Evolutionary conservation across 2,113 vertebrate genomes (phyloP), one percentile per base, ranked within the genome.

Genomic region (Xerus inauris): DNA sequence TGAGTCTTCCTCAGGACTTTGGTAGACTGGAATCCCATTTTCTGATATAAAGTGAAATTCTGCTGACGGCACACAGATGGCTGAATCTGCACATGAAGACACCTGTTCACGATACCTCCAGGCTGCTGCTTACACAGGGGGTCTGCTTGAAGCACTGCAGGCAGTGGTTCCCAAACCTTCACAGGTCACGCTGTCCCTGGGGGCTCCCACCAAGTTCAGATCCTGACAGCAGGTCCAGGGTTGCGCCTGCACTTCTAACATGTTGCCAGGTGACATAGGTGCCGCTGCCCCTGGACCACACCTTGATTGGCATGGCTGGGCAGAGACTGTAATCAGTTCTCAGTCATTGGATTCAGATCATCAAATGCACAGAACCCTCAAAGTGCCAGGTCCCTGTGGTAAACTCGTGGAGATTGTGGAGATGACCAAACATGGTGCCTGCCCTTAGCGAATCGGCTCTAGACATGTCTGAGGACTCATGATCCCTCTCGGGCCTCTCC

Each of bases 61-160:
- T 86, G 89, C 97, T 81, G 86, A 91, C 71, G 59, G 75, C 28
- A 71, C 72, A 59, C 91, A 79, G 92, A 84, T 57, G 85, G 79
- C 75, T 72, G 69, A 8, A 38, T 49, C 30, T 73, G 69, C 59
- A 65, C 86, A 76, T 35, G 72, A 96, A 82, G 62, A 76, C 79
- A 89, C 86, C 90, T 92, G 42, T 67, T 92, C 88, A 11, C 9
- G 72, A 85, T 75, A 62, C 94, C 94, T 73, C 57, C 64, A 54
- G 72, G 75, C 87, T 95, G 64, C 42, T n/a, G 89, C 86, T 91
- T 64, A 67, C 38, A 38, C 32, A 8, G 24, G 28, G 12, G n/a
- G 30, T 69, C 57, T 87, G 51, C 38, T 19, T 62, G 35, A 12
- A 12, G 79, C 19, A 3, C n/a, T 76, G 82, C 42, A 2, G n/a